Evolutionary conservation across 2,797 vertebrate genomes (phyloP).

Genomic region (Cynodonichthys magdalenae): DNA sequence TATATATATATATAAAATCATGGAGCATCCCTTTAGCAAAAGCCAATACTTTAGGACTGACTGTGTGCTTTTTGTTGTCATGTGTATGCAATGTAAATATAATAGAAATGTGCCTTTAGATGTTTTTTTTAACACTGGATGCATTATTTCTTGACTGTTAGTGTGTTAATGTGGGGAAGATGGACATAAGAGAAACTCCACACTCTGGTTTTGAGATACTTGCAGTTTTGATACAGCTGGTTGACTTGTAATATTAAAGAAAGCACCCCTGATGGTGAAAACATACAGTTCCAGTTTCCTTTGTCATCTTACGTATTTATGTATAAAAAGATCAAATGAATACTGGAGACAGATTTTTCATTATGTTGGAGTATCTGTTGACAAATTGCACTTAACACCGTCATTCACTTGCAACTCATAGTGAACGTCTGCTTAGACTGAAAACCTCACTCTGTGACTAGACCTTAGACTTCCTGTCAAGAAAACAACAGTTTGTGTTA

Average conservation of each 20-base stretch:
- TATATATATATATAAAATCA: conserved; percentile 13
- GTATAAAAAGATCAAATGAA: too few species aligned
- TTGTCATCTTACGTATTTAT: background rate
- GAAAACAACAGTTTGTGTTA: too few species aligned
- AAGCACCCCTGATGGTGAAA: conserved; percentile 66
- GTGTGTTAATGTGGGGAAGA: conserved; percentile 12
- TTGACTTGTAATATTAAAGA: conserved; percentile 80
- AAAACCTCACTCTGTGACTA: too few species aligned
- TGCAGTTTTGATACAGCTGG: conserved; percentile 75
- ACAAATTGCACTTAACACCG: too few species aligned
- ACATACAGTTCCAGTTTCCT: conserved; percentile 1
- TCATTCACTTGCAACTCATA: too few species aligned
- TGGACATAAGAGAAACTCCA: conserved; percentile 25
- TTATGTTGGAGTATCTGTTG: too few species aligned
- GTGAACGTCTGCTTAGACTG: too few species aligned
- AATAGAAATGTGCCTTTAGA: conserved; percentile 77
- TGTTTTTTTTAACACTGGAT: conserved; percentile 34
- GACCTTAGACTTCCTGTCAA: too few species aligned
- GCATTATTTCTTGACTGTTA: conserved; percentile 43
- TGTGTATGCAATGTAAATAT: conserved; percentile 77
- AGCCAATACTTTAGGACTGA: conserved; percentile 36
- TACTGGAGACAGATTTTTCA: too few species aligned
- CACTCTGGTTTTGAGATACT: conserved; percentile 48
- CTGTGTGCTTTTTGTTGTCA: conserved; percentile 50
- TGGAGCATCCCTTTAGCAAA: conserved; percentile 36